Evolutionary conservation across 1,140 invertebrate genomes (phyloP).

Genomic region (Sarcophaga peregrina): DNA sequence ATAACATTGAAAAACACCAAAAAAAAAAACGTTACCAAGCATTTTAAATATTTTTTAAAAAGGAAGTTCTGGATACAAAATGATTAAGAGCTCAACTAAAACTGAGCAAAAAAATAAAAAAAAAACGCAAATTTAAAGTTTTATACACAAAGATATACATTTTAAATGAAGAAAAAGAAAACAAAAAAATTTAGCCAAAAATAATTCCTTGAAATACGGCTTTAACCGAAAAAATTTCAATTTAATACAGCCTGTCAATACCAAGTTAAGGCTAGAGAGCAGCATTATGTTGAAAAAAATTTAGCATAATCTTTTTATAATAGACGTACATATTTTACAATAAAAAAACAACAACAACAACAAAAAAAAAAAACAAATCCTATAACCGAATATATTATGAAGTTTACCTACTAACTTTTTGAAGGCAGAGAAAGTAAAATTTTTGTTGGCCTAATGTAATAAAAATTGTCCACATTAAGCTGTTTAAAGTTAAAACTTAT

Average conservation of each 20-base stretch:
- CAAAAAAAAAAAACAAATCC: no score
- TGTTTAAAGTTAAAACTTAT: no score
- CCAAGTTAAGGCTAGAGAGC: neutral
- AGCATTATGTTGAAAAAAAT: neutral
- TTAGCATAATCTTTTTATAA: neutral
- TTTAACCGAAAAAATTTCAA: neutral
- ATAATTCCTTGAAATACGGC: no score
- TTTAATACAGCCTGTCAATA: constrained; percentile 13
- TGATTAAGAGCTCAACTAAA: neutral
- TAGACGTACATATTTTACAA: neutral
- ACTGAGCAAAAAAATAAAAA: neutral
- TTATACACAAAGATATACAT: neutral
- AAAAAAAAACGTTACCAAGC: neutral
- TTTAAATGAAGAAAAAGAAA: no score
- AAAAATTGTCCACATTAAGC: no score
- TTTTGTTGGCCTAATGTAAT: no score
- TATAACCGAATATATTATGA: no score
- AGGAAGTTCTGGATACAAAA: constrained; percentile 1
- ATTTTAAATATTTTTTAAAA: neutral
- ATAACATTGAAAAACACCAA: no score
- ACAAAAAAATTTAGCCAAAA: no score
- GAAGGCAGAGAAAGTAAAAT: no score
- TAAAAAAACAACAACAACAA: no score
- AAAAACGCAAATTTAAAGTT: constrained; percentile 12
- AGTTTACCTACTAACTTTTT: no score